These are phyloP conservation scores for Micronycteris hirsuta DNA, from an alignment of 2,113 vertebrate species.

Conservation along the genomic window DNA sequence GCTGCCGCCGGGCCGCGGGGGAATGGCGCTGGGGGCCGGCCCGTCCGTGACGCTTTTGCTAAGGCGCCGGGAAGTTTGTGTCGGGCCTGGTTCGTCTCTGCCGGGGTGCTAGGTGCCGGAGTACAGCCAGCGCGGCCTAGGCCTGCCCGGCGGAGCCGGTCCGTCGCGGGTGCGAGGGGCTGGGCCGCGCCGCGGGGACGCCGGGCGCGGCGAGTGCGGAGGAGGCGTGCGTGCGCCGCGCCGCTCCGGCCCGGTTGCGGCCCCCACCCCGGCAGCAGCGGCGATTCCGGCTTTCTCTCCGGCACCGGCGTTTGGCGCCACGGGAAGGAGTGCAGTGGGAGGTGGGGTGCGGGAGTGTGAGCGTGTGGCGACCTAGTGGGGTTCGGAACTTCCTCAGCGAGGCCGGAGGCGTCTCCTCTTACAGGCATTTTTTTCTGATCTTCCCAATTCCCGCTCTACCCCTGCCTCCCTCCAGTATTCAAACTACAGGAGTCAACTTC, in stretches of 20 bases:
- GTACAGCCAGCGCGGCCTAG: constrained; percentile 58
- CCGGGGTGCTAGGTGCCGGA: neutral
- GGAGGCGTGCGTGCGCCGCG: neutral
- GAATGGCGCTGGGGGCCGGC: constrained; percentile 64
- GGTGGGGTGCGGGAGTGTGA: neutral
- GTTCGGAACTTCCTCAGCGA: constrained; percentile 49
- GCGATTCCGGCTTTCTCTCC: neutral
- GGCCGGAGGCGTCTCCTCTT: constrained; percentile 22
- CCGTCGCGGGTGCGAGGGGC: neutral
- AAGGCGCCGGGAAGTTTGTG: constrained; percentile 74
- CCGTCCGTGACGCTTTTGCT: constrained; percentile 87
- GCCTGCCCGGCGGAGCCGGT: constrained; percentile 50
- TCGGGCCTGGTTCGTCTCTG: constrained; percentile 48
- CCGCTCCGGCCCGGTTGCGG: neutral
- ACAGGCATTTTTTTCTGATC: constrained; percentile 33
- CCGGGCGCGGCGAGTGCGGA: neutral
- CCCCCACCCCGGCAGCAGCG: neutral
- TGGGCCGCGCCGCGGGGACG: neutral
- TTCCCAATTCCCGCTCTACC: constrained; percentile 30
- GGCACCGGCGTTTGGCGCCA: neutral
- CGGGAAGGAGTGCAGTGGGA: neutral
- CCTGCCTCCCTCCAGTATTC: neutral
- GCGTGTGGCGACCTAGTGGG: neutral
- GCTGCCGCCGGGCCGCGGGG: constrained; percentile 64
- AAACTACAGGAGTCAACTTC: constrained; percentile 66